Base-by-base conservation (phyloP, 2,888 invertebrate genomes). In the Graphium colonna region DNA sequence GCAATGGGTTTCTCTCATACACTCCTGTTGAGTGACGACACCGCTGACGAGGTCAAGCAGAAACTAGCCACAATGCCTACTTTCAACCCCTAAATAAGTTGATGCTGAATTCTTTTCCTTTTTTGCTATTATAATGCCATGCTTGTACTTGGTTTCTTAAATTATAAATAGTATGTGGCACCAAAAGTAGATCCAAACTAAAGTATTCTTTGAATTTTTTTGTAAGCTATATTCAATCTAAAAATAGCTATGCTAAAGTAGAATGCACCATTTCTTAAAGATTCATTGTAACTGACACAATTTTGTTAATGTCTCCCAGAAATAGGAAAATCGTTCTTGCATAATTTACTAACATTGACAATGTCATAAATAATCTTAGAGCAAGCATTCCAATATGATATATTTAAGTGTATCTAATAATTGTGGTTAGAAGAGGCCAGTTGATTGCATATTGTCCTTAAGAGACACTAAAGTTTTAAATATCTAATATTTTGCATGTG, bases 1-100 rank as follows among this genome's bases (percentile, higher is more conserved):
- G 84, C 95, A 1, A 96, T 97, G 93, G 98, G 98, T 1, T 93
- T 93, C 70, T 95, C 95, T 2, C 97, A 97, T 82, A 94, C 96
- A 1, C 82, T 97, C 65, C 79, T 97, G 3, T 73, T 92, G 13
- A 88, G 89, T 55, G 90, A 92, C 57, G 90, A 91, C 38, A 72
- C 90, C 7, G 62, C 85, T 3, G 92, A 92, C 21, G 83, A 83
- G 45, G 91, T 91, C 3, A 90, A 91, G 62, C 73, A 77, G 53
- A 92, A 92, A 55, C 81, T 91, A 17, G 89, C 85, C 15, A 80
- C 80, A 48, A 62, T 92, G 62, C 91, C 92, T 38, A 76, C 80
- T 46, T 92, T 90, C 64, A 77, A 76, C 36, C 82, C 85, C 9
- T 84, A 77, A 66, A 45, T 17, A 38, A 33, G 13, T 41, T 8